Base-by-base conservation (phyloP, 1,140 invertebrate genomes). In the Hypsibius dujardini region DNA sequence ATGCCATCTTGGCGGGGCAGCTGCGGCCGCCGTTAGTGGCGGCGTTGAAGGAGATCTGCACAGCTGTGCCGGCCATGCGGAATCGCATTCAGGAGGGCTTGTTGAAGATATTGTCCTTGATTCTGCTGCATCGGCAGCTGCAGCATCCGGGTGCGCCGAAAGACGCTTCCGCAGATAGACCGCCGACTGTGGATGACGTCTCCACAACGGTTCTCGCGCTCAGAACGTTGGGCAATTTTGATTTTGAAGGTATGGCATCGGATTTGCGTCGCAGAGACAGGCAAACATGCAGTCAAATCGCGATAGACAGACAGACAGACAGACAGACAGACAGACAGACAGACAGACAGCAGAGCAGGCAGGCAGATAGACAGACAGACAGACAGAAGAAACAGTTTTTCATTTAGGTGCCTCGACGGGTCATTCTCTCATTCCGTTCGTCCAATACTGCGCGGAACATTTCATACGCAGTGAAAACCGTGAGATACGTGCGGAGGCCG, bases 401-500 rank as follows among this genome's bases (percentile, higher is more conserved):
- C 28, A 0, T 59, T 77, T 78, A 69, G 40, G 71, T 47, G 70
- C 70, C 45, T 74, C 76, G 79, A 7, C 75, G 85, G 90, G 90
- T 1, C 90, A 94, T 77, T 90, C 89, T 59, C 81, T 95, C 74
- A 83, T 95, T 47, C 90, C 92, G 76, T 95, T 96, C 83, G 90
- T 96, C 0, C 84, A 87, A 71, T 84, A 92, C 70, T 95, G 92
- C 80, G 90, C 92, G 1, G 92, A 95, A 75, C 86, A 90, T 78
- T 95, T 93, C 77, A 81, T 98, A n/a, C 87, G 86, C 2, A 90
- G 88, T 77, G 93, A 97, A 75, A 86, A 92, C 75, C 87, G 87
- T 75, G 91, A 95, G 78, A 88, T 98, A 0, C 84, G 95, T 40
- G 79, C 97, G 67, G 93, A 98, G 80, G 90, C 95, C 40, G 94